Percentiles rank a stretch among this genome's conserved stretches.
These are phyloP conservation scores for Drosophila chauvacae DNA, from an alignment of 1,140 invertebrate genomes.

Conservation along the genomic window DNA sequence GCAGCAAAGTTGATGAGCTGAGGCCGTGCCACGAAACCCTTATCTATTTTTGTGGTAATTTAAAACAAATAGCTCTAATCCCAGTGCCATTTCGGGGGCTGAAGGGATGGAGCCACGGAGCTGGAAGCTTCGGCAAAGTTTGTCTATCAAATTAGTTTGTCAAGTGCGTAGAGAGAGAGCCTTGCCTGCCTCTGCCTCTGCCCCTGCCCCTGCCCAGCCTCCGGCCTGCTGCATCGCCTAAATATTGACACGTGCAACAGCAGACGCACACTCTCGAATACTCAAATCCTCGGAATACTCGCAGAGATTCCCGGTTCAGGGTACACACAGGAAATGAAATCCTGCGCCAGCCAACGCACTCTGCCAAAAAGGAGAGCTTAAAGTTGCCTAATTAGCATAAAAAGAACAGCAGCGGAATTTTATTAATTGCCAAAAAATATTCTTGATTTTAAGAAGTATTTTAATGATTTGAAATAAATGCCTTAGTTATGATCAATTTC, in stretches of 20 bases:
- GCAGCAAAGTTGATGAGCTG: constrained; percentile 20
- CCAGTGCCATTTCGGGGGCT: constrained; percentile 26
- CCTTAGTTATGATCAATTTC: no score
- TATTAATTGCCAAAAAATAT: background rate
- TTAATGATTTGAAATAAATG: no score
- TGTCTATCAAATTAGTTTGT: constrained; percentile 80
- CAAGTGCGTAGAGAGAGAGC: constrained; percentile 61
- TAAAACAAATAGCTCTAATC: constrained; percentile 80
- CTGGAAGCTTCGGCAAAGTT: constrained; percentile 55
- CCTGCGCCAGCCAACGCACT: constrained; percentile 29
- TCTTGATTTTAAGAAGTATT: background rate
- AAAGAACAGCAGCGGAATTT: background rate
- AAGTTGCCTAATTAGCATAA: constrained; percentile 5
- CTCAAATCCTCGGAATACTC: constrained; percentile 6
- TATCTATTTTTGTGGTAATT: constrained; percentile 84
- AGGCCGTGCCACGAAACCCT: constrained; percentile 28
- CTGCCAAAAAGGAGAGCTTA: background rate
- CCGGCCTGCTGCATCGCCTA: constrained; percentile 24
- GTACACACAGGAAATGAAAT: constrained; percentile 75
- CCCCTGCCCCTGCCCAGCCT: background rate
- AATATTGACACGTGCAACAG: constrained; percentile 51
- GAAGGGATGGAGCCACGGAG: constrained; percentile 8
- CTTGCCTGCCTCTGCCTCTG: constrained; percentile 10
- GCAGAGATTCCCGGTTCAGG: constrained; percentile 21
- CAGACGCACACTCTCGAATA: constrained; percentile 36